Base-by-base conservation (phyloP, 2,888 invertebrate species). In the Sepioteuthis lessoniana region DNA sequence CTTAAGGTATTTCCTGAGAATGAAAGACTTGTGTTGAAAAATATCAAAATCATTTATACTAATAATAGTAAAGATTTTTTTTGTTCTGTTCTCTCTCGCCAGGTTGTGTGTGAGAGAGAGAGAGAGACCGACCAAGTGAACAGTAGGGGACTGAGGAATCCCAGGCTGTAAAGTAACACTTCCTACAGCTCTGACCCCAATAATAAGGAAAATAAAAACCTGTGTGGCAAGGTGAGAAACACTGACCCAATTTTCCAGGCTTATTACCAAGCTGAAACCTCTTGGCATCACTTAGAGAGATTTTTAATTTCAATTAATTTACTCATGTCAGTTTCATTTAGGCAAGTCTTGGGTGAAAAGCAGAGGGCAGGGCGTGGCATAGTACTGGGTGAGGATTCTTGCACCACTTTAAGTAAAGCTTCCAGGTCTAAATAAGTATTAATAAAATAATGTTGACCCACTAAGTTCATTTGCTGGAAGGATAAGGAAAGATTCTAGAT, bases 181-280 rank as follows among this genome's bases (percentile, higher is more conserved):
- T 76, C 76, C 76, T 76, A n/a, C 76, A 16, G 76, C n/a, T 76
- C 76, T 35, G 76, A 76, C 76, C 76, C 35, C 76, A 76, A n/a
- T 76, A 76, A 13, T 35, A 76, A 76, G 76, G 25, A n/a, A 76
- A 76, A 76, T n/a, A 76, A 76, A 76, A 76, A 76, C 76, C 76
- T 76, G 76, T n/a, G 76, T 76, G 76, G 76, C 76, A 76, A 76
- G 76, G 76, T 76, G 76, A 76, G n/a, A 76, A 76, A 76, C n/a
- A 76, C 76, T 76, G 76, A 76, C 76, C 76, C 76, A 76, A 76
- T 76, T 76, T 35, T 76, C 76, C 76, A n/a, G 76, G 76, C 25
- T 76, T 76, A n/a, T 76, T 76, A 76, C 13, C 76, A 76, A 76
- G 76, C 76, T n/a, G 35, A 76, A 76, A 76, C n/a, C 76, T n/a